These are phyloP conservation scores for Leptinotarsa undecemlineata DNA, from an alignment of 1,140 invertebrate genomes.

Conservation along the genomic window DNA sequence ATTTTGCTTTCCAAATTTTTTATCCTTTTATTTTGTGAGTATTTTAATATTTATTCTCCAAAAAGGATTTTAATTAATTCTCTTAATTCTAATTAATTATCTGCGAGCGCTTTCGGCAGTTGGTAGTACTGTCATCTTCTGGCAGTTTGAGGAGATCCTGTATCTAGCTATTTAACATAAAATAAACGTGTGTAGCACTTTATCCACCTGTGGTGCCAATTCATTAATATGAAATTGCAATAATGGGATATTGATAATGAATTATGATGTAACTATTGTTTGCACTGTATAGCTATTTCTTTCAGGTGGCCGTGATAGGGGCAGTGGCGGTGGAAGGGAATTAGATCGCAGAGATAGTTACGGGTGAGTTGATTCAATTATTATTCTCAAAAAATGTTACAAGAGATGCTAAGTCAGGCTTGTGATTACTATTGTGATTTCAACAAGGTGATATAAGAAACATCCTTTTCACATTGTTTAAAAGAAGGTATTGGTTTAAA, in stretches of 20 bases:
- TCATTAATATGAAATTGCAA: conserved; percentile 15
- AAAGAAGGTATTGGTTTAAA: neutral
- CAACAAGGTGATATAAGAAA: neutral
- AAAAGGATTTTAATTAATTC: too few species aligned
- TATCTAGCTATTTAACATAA: neutral
- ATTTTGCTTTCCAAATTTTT: too few species aligned
- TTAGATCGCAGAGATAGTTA: conserved; percentile 40
- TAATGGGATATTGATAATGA: neutral
- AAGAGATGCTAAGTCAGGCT: neutral
- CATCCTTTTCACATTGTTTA: neutral
- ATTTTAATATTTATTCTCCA: too few species aligned
- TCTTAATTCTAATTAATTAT: too few species aligned
- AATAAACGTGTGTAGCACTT: neutral
- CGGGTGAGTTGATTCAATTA: conserved; percentile 39
- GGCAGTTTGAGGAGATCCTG: too few species aligned
- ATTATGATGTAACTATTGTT: neutral
- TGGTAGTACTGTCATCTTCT: too few species aligned
- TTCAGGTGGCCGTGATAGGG: conserved; percentile 41
- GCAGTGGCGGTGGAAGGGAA: conserved; percentile 39
- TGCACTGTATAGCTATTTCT: conserved; percentile 2
- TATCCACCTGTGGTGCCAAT: neutral
- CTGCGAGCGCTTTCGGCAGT: too few species aligned
- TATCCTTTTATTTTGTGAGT: too few species aligned
- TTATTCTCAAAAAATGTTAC: neutral
- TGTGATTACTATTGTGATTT: neutral